These are phyloP conservation scores for Tympanuchus pallidicinctus DNA, from an alignment of 2,113 vertebrate genomes.

Conservation along the genomic window DNA sequence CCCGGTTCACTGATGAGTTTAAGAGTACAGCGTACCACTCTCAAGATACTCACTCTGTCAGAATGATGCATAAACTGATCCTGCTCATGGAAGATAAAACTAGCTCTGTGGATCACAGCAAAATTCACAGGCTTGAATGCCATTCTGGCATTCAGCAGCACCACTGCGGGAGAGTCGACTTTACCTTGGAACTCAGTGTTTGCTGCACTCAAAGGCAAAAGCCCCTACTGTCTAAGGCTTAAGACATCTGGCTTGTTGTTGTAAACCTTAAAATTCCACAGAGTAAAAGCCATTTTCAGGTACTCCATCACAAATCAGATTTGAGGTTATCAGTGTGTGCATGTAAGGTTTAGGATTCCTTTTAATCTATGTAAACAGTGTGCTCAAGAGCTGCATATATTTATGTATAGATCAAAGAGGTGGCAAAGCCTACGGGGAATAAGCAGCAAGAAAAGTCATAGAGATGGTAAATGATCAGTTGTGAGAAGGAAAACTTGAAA, in stretches of 20 bases:
- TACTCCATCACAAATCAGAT: conserved; percentile 73
- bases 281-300: conserved; percentile 74
- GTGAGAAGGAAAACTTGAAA: conserved; percentile 74
- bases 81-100: conserved; percentile 29
- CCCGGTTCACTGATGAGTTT: neutral
- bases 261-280: conserved; percentile 72
- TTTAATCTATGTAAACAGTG: conserved; percentile 73
- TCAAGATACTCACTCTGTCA: conserved; percentile 16
- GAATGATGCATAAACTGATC: conserved; percentile 64
- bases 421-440: conserved; percentile 33
- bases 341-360: conserved; percentile 71
- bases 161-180: neutral
- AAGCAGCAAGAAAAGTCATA: conserved; percentile 58
- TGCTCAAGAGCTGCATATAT: conserved; percentile 52
- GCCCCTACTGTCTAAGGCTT: neutral
- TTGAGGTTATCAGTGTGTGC: conserved; percentile 71
- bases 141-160: conserved; percentile 51
- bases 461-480: conserved; percentile 61
- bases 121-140: conserved; percentile 53
- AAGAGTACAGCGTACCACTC: neutral
- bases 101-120: conserved; percentile 45
- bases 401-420: conserved; percentile 49
- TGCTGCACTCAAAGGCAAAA: conserved; percentile 53
- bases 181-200: neutral
- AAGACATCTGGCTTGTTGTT: conserved; percentile 66